Evolutionary conservation across 2,113 vertebrate genomes (phyloP).

Genomic region (Peromyscus maniculatus): DNA sequence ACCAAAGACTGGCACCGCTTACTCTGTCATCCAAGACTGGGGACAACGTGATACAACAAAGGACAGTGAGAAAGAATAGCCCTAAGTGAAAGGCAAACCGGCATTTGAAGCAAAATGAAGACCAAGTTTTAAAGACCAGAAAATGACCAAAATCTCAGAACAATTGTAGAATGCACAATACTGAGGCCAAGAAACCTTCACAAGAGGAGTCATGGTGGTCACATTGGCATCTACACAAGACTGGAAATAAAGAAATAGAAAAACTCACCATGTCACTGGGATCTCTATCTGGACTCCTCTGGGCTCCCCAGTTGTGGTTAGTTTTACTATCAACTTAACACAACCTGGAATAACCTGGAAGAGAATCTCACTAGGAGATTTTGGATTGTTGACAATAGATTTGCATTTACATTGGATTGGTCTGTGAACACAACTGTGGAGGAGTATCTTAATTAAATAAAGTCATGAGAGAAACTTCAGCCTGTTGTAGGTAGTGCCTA

Average conservation of each 20-base stretch:
- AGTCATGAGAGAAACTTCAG: not conserved
- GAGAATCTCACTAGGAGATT: not conserved
- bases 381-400: no score
- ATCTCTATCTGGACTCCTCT: not conserved
- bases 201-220: accelerated
- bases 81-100: not conserved
- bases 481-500: no score
- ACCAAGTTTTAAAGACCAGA: not conserved
- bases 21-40: not conserved
- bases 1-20: not conserved
- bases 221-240: accelerated
- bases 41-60: not conserved
- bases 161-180: accelerated
- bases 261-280: no score
- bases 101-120: not conserved
- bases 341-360: not conserved
- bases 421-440: not conserved
- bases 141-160: not conserved
- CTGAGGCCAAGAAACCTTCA: accelerated
- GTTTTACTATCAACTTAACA: no score
- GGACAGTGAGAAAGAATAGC: not conserved
- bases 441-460: not conserved
- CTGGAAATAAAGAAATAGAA: not conserved
- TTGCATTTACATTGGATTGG: not conserved
- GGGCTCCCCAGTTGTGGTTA: not conserved